Conservation (phyloP, 2,797 vertebrate species). For the Acanthurus tractus region DNA sequence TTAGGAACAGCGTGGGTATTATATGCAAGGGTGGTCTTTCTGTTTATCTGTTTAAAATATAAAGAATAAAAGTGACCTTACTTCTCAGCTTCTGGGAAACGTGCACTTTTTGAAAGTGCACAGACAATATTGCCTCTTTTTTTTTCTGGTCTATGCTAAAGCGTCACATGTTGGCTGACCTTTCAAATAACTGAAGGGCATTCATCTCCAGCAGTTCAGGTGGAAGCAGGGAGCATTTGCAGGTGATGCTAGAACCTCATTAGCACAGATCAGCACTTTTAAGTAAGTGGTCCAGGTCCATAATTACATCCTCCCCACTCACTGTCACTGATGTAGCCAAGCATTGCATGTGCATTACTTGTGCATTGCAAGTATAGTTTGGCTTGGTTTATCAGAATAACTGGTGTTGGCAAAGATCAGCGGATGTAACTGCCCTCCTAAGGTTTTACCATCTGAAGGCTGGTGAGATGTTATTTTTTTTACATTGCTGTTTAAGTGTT, state of each 20-base stretch:
- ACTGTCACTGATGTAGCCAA: conserved; percentile 5
- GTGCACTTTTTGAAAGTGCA: background rate
- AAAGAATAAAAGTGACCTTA: background rate
- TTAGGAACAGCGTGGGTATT: background rate
- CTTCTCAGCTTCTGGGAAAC: background rate
- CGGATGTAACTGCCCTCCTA: conserved; percentile 58
- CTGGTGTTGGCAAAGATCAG: conserved; percentile 58
- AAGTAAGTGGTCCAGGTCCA: conserved; percentile 1
- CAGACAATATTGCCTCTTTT: background rate
- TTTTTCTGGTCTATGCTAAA: background rate
- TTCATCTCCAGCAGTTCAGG: conserved; percentile 8
- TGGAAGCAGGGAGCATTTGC: background rate
- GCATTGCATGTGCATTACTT: conserved; percentile 40
- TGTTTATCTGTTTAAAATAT: background rate
- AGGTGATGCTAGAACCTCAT: conserved; percentile 15
- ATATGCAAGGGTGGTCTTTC: background rate
- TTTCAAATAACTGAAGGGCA: conserved; percentile 10
- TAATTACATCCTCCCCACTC: background rate
- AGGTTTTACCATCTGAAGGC: conserved; percentile 72
- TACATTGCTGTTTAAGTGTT: background rate
- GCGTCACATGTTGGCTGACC: conserved; percentile 32
- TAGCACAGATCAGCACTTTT: conserved; percentile 36
- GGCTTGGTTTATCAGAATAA: conserved; percentile 52
- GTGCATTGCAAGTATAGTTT: conserved; percentile 71
- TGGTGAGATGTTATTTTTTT: conserved; percentile 19